phyloP scores from a whole-genome alignment of 2,797 vertebrate genomes.

The Eutrigla gurnardus region DNA sequence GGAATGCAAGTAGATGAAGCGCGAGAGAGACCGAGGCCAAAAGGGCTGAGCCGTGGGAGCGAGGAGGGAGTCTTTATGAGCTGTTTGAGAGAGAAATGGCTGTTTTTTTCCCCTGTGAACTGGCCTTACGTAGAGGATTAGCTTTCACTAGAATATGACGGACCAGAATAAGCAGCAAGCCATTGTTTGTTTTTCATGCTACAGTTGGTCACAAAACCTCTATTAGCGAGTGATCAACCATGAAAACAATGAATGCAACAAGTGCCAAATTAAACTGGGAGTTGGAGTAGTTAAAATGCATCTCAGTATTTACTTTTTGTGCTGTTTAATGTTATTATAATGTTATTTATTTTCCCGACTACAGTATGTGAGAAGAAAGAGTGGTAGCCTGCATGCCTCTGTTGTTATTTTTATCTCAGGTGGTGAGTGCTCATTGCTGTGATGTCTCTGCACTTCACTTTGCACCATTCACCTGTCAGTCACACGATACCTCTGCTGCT shows the following conservation, averaged over 20 bases:
- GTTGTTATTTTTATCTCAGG: conserved; percentile 47
- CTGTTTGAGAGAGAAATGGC: conserved; percentile 23
- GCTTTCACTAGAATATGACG: neutral
- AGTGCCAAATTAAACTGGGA: conserved; percentile 13
- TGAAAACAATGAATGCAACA: conserved; percentile 18
- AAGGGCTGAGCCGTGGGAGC: conserved; percentile 25
- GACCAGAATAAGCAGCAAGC: conserved; percentile 35
- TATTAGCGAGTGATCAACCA: conserved; percentile 1
- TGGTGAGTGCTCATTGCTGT: conserved; percentile 1
- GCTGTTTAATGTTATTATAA: conserved; percentile 7
- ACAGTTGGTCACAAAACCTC: conserved; percentile 14
- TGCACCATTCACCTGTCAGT: conserved; percentile 44
- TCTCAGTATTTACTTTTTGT: neutral
- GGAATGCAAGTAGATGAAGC: conserved; percentile 31
- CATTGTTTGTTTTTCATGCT: conserved; percentile 3
- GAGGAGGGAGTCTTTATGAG: conserved; percentile 32
- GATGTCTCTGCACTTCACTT: conserved; percentile 30
- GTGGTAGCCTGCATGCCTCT: conserved; percentile 2
- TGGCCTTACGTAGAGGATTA: neutral
- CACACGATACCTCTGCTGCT: neutral
- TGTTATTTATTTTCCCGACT: conserved; percentile 22
- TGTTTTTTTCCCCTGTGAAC: conserved; percentile 6
- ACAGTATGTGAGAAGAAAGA: neutral
- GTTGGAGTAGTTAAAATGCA: conserved; percentile 15
- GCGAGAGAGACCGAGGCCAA: conserved; percentile 23